These are phyloP conservation scores for Myotis planiceps DNA, from an alignment of 2,797 vertebrate species.

Conservation along the genomic window DNA sequence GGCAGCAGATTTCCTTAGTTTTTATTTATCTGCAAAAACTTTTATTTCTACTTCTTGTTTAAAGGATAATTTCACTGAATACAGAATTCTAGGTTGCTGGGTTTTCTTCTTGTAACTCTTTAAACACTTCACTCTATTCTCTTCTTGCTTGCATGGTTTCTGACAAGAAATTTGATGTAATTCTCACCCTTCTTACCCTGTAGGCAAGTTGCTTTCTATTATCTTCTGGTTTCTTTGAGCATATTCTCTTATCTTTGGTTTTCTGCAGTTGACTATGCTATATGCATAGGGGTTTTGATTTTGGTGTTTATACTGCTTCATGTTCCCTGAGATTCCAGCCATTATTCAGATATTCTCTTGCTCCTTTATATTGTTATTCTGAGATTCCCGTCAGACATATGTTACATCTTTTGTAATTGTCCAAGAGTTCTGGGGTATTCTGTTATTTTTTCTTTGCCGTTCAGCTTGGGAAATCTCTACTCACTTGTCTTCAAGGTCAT, in stretches of 20 bases:
- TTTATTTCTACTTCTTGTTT: background rate
- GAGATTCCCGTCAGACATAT: background rate
- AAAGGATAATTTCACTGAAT: background rate
- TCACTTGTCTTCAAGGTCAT: background rate
- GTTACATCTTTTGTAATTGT: background rate
- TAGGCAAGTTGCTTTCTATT: background rate
- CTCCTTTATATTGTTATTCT: background rate
- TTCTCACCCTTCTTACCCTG: background rate
- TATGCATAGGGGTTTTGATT: background rate
- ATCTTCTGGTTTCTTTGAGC: background rate
- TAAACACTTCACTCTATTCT: background rate
- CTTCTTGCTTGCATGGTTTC: background rate
- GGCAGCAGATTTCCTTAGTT: background rate
- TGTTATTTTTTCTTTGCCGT: background rate
- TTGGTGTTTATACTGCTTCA: background rate
- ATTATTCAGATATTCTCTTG: background rate
- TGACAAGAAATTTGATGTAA: background rate
- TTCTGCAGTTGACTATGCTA: background rate
- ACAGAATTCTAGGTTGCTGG: background rate
- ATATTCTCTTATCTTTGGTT: background rate
- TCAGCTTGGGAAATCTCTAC: background rate
- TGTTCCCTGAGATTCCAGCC: background rate
- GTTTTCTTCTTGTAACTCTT: background rate
- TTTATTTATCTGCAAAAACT: background rate
- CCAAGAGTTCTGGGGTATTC: background rate